phyloP scores from a whole-genome alignment of 2,888 invertebrate genomes.

The Athetis lepigone region DNA sequence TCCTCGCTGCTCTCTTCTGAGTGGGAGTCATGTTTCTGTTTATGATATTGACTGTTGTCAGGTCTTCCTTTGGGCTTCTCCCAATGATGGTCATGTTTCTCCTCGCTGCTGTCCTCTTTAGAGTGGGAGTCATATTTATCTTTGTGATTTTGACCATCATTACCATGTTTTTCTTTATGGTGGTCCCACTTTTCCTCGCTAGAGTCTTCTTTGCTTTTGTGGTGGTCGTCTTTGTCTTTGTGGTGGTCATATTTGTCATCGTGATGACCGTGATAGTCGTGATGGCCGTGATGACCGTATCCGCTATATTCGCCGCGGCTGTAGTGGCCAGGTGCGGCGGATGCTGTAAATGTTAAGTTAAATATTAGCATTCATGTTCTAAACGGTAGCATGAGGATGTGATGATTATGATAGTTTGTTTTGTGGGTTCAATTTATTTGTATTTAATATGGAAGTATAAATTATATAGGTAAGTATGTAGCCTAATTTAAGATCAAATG shows the following conservation, averaged over 20 bases:
- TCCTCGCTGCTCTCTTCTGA: neutral
- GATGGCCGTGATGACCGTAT: constrained; percentile 36
- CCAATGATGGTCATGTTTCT: constrained; percentile 14
- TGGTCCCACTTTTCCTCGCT: constrained; percentile 3
- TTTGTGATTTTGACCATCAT: constrained; percentile 1
- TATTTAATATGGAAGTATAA: too few species aligned
- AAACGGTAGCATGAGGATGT: too few species aligned
- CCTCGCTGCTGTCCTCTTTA: constrained; percentile 14
- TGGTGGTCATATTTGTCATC: constrained; percentile 1
- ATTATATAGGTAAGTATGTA: too few species aligned
- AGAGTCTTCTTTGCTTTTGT: constrained; percentile 5
- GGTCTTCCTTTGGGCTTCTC: too few species aligned
- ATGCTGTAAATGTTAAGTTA: constrained; percentile 13
- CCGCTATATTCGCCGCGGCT: constrained; percentile 13
- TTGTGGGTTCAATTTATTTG: too few species aligned
- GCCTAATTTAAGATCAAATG: too few species aligned
- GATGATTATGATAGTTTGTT: too few species aligned
- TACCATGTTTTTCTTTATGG: constrained; percentile 5
- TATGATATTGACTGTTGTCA: too few species aligned
- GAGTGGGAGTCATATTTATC: neutral
- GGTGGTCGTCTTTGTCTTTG: constrained; percentile 25
- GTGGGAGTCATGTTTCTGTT: neutral
- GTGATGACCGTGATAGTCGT: constrained; percentile 23
- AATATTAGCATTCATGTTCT: neutral
- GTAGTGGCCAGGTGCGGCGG: constrained; percentile 35